These are phyloP conservation scores for Onthophagus sagittarius DNA, from an alignment of 2,888 invertebrate species.

Conservation along the genomic window DNA sequence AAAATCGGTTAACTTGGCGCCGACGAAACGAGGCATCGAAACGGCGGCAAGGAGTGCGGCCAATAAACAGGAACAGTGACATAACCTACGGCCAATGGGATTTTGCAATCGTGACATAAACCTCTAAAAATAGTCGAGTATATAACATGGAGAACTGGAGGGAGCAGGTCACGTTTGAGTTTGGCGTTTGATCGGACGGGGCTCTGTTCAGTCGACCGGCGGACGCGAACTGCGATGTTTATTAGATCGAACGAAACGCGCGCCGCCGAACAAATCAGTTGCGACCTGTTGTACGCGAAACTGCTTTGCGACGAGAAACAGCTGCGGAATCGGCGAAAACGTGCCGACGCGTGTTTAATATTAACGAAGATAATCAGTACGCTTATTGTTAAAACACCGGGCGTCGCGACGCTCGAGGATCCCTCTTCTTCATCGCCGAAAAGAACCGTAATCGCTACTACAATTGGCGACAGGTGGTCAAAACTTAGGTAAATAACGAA, in stretches of 20 bases:
- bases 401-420: conserved; percentile 28
- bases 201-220: conserved; percentile 28
- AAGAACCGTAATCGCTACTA: not conserved
- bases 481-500: not conserved
- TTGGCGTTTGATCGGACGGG: conserved; percentile 41
- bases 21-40: not conserved
- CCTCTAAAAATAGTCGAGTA: conserved; percentile 44
- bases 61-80: conserved; percentile 38
- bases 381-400: conserved; percentile 2
- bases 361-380: not conserved
- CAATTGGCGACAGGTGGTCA: not conserved
- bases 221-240: conserved; percentile 43
- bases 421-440: not conserved
- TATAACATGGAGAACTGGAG: conserved; percentile 42
- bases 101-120: conserved; percentile 40
- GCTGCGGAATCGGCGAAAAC: not conserved
- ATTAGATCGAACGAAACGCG: conserved; percentile 33
- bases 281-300: not conserved
- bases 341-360: not conserved
- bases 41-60: conserved; percentile 31
- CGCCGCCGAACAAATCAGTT: not conserved
- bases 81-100: conserved; percentile 40
- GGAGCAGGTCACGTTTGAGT: conserved; percentile 46
- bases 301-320: not conserved
- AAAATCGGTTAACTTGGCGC: not conserved